phyloP scores from a whole-genome alignment of 2,797 vertebrate species.

The Pantherophis alleghaniensis region DNA sequence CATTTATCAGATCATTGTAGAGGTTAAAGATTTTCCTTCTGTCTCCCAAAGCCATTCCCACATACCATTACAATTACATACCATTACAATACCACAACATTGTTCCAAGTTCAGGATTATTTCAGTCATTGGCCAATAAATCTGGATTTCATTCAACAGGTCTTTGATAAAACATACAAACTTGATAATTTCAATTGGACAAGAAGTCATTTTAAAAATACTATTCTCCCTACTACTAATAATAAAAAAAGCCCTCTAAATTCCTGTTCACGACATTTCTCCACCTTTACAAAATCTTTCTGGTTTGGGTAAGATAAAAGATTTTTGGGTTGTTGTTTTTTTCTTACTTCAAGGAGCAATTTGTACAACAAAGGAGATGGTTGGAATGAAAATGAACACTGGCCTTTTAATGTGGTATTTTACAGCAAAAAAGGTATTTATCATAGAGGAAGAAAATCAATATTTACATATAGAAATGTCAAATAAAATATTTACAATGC shows the following conservation, averaged over 20 bases:
- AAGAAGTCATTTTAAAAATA: neutral
- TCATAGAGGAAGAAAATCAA: neutral
- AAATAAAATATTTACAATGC: slow-evolving; percentile 37
- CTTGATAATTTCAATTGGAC: neutral
- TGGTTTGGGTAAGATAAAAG: neutral
- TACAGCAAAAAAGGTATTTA: slow-evolving; percentile 14
- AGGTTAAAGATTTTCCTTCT: neutral
- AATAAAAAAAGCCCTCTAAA: neutral
- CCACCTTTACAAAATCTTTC: neutral
- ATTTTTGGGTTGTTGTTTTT: neutral
- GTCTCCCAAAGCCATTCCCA: neutral
- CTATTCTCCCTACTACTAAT: neutral
- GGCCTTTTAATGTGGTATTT: slow-evolving; percentile 7
- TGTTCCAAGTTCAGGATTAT: neutral
- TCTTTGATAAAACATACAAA: neutral
- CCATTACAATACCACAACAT: neutral
- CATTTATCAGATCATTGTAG: neutral
- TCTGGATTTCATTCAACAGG: neutral
- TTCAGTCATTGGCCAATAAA: neutral
- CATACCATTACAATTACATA: neutral
- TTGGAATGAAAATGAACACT: neutral
- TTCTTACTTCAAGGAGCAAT: neutral
- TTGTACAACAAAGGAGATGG: neutral
- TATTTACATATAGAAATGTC: slow-evolving; percentile 27
- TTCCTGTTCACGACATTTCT: neutral